These are phyloP conservation scores for Redunca redunca DNA, from an alignment of 2,113 vertebrate species.

Conservation along the genomic window DNA sequence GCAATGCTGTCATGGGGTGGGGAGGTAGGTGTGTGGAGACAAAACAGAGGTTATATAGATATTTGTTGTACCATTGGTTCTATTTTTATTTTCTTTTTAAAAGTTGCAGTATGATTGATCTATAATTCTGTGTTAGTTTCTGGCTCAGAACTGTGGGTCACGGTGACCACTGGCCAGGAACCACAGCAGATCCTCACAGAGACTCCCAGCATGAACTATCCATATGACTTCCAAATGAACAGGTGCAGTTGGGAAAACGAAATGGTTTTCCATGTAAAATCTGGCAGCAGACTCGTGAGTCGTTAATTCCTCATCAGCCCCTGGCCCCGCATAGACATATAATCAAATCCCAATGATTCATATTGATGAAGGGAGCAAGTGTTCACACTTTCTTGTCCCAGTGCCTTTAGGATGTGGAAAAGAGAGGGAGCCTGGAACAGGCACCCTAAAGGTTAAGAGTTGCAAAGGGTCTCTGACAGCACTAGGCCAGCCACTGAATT, in stretches of 20 bases:
- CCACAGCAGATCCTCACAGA: neutral
- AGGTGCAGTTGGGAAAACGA: neutral
- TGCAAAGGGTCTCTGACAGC: neutral
- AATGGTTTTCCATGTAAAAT: neutral
- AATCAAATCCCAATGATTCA: neutral
- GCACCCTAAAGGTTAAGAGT: neutral
- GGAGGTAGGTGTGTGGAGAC: neutral
- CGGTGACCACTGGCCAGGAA: neutral
- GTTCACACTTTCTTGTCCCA: neutral
- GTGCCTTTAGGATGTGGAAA: neutral
- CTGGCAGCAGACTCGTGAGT: neutral
- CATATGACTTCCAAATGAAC: neutral
- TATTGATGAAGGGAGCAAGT: neutral
- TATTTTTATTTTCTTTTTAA: neutral
- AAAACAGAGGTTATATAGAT: neutral
- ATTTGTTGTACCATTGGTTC: neutral
- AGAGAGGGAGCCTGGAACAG: neutral
- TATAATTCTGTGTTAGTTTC: neutral
- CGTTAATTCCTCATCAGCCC: neutral
- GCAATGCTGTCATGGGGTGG: neutral
- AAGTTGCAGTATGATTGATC: neutral
- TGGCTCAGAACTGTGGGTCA: neutral
- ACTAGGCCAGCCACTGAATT: neutral
- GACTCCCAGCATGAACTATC: neutral
- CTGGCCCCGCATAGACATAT: accelerated